Evolutionary conservation across 2,888 invertebrate species (phyloP).

Genomic region (Pasiphila rectangulata): DNA sequence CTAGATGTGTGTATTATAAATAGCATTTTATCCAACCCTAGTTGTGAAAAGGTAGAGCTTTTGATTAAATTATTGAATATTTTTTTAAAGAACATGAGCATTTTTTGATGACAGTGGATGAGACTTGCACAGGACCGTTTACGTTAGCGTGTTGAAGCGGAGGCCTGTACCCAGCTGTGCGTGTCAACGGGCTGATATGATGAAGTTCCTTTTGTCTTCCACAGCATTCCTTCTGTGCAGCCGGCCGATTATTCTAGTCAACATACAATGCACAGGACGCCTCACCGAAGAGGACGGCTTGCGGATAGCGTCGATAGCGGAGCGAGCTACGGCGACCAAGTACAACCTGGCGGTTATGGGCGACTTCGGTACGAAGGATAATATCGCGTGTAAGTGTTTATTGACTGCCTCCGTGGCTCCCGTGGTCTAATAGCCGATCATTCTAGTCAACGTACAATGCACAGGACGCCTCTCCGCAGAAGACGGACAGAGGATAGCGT

Average conservation of each 20-base stretch:
- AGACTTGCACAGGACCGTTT: no score
- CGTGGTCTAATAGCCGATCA: neutral
- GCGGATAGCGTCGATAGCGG: slow-evolving; percentile 43
- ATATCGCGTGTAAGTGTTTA: slow-evolving; percentile 58
- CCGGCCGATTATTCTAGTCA: slow-evolving; percentile 71
- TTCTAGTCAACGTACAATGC: slow-evolving; percentile 41
- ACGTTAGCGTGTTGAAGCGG: no score
- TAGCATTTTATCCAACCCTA: no score
- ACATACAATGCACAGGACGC: slow-evolving; percentile 54
- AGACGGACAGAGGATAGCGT: slow-evolving; percentile 43
- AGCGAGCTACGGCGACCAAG: slow-evolving; percentile 43
- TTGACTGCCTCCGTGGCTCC: no score
- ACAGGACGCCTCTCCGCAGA: slow-evolving; percentile 44
- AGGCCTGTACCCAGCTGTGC: no score
- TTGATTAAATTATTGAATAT: no score
- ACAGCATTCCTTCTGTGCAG: slow-evolving; percentile 77
- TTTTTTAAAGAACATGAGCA: no score
- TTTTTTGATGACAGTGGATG: no score
- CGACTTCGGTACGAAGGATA: slow-evolving; percentile 61
- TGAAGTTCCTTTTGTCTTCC: slow-evolving; percentile 12
- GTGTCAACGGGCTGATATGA: no score
- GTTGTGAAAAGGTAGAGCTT: no score
- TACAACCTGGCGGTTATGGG: slow-evolving; percentile 58
- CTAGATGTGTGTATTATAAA: no score
- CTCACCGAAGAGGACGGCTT: slow-evolving; percentile 47